A percentile compares a stretch with the other conserved stretches of the same genome.
phyloP scores from a whole-genome alignment of 2,797 vertebrate genomes.

The Semotilus atromaculatus region DNA sequence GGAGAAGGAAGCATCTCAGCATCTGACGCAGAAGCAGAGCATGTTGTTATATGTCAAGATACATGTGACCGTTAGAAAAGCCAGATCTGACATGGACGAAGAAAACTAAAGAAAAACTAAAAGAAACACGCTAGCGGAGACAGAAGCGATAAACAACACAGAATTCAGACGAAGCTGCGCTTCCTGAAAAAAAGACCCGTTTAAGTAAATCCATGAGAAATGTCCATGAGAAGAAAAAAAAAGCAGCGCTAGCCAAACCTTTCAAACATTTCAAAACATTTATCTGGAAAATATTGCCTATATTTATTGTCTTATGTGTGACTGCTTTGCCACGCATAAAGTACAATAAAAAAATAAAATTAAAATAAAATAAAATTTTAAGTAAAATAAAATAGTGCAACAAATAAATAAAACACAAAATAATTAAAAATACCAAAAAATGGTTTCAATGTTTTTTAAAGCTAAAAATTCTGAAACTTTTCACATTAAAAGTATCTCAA shows the following conservation, averaged over 20 bases:
- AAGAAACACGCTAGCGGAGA: not conserved
- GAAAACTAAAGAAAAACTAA: not conserved
- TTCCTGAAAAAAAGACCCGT: not conserved
- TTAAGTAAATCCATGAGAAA: not conserved
- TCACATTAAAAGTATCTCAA: conserved; percentile 6
- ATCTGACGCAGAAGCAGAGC: not conserved
- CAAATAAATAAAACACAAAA: not conserved
- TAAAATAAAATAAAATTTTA: not conserved
- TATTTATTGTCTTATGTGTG: not conserved
- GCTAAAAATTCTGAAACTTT: conserved; percentile 12
- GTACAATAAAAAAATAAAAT: not conserved
- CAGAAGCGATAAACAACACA: not conserved
- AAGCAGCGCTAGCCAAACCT: no score
- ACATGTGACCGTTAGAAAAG: conserved; percentile 11
- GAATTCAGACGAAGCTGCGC: not conserved
- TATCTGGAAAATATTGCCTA: no score
- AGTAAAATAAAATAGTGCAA: not conserved
- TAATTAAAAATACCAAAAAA: not conserved
- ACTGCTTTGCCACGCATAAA: not conserved
- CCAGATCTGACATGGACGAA: not conserved
- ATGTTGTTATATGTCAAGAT: conserved; percentile 25
- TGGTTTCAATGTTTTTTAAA: not conserved
- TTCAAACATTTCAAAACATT: no score
- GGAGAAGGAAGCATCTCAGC: not conserved
- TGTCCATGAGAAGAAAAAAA: not conserved